These are phyloP conservation scores for Denticeps clupeoides DNA, from an alignment of 2,797 vertebrate genomes.

Conservation along the genomic window DNA sequence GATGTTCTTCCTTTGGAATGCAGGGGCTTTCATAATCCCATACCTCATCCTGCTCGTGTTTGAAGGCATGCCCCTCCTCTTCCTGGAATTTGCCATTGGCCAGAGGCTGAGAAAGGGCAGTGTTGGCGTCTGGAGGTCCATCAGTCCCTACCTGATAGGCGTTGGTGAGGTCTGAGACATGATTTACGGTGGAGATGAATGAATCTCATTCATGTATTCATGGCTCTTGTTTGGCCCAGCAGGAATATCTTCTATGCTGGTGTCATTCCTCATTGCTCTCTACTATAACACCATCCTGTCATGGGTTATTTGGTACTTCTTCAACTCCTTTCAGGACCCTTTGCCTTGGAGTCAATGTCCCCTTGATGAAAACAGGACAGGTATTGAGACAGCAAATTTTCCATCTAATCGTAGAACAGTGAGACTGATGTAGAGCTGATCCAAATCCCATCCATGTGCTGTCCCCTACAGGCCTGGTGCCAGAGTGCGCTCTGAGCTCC, in stretches of 20 bases:
- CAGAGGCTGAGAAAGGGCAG: slow-evolving; percentile 64
- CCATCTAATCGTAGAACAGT: too few species aligned
- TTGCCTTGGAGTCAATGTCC: slow-evolving; percentile 80
- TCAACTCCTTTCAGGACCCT: slow-evolving; percentile 79
- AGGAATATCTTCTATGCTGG: slow-evolving; percentile 64
- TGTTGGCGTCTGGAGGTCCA: slow-evolving; percentile 58
- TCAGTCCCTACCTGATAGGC: slow-evolving; percentile 59
- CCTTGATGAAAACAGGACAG: slow-evolving; percentile 54
- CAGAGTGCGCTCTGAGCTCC: slow-evolving; percentile 68
- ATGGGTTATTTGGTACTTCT: slow-evolving; percentile 86
- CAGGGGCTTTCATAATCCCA: slow-evolving; percentile 73
- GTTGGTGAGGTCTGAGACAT: slow-evolving; percentile 45
- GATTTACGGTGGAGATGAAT: too few species aligned
- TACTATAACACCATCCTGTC: slow-evolving; percentile 79
- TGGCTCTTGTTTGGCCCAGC: background rate
- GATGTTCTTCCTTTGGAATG: slow-evolving; percentile 1
- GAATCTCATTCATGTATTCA: background rate
- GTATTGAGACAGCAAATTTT: too few species aligned
- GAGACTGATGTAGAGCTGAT: too few species aligned
- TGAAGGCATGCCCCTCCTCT: slow-evolving; percentile 62
- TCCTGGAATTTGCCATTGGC: slow-evolving; percentile 68
- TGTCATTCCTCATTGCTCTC: slow-evolving; percentile 61
- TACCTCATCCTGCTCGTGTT: slow-evolving; percentile 66
- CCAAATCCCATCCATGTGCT: too few species aligned
- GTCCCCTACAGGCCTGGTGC: slow-evolving; percentile 41